These are phyloP conservation scores for Tinamus guttatus DNA, from an alignment of 2,113 vertebrate genomes.

Conservation along the genomic window DNA sequence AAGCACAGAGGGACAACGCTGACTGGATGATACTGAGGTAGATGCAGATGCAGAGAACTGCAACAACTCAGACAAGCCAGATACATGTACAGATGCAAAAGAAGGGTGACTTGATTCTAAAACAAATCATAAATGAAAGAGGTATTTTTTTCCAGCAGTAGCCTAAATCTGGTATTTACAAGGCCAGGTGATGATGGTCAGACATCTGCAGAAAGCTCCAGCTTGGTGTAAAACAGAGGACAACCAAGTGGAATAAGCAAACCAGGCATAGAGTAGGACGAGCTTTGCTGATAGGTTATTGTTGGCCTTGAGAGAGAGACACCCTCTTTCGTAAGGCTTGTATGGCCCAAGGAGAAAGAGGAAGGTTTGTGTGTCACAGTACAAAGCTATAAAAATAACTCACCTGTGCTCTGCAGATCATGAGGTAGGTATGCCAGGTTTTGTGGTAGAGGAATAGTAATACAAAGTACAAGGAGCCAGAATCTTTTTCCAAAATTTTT, in stretches of 20 bases:
- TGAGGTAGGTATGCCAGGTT: accelerated
- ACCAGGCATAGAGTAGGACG: accelerated
- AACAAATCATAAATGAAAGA: not conserved
- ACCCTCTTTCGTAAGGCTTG: not conserved
- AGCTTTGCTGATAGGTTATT: not conserved
- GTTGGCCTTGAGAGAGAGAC: not conserved
- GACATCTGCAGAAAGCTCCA: not conserved
- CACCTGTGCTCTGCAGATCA: not conserved
- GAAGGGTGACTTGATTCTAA: not conserved
- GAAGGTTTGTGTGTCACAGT: not conserved
- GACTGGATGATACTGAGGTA: not conserved
- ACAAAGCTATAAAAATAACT: not conserved
- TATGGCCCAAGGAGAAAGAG: not conserved
- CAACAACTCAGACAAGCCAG: not conserved
- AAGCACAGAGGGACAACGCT: not conserved
- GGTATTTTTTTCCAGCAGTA: not conserved
- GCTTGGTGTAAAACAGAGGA: not conserved
- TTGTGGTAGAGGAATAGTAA: not conserved
- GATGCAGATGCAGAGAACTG: not conserved
- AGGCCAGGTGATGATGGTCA: not conserved
- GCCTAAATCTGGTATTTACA: not conserved
- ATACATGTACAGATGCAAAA: not conserved
- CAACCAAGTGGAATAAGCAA: not conserved
- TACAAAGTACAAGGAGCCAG: accelerated
- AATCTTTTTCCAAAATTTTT: no score